A percentile compares a stretch with the other conserved stretches of the same genome.
phyloP scores from a whole-genome alignment of 2,797 vertebrate species.

The Myiotriccus ornatus region DNA sequence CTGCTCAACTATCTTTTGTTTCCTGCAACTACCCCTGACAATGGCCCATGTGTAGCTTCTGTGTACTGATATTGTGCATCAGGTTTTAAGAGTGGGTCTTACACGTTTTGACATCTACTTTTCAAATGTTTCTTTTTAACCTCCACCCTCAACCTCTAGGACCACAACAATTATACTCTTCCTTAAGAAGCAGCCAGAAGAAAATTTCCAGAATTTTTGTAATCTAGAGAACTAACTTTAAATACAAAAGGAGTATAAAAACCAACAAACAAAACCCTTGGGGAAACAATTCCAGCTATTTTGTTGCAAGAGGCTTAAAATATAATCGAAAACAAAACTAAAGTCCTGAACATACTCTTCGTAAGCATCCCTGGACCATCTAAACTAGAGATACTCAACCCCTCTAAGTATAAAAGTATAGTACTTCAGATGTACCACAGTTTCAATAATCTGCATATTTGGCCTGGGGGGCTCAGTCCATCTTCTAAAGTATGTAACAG shows the following conservation, averaged over 20 bases:
- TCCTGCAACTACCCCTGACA: neutral
- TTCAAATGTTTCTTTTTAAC: neutral
- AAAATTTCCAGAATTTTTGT: neutral
- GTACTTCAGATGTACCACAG: neutral
- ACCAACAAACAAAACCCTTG: too few species aligned
- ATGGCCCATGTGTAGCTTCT: neutral
- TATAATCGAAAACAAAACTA: neutral
- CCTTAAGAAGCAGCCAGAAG: neutral
- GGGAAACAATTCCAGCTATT: neutral
- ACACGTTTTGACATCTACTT: neutral
- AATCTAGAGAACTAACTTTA: neutral
- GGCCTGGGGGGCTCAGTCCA: neutral
- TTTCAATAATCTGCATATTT: neutral
- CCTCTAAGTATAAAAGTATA: neutral
- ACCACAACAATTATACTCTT: neutral
- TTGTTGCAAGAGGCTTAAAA: neutral
- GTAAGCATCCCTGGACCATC: accelerated
- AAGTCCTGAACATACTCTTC: neutral
- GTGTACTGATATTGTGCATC: neutral
- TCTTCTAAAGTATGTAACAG: neutral
- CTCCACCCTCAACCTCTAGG: neutral
- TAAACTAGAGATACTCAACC: neutral
- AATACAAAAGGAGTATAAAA: neutral
- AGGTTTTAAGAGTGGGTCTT: neutral
- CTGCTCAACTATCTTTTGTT: neutral